These are phyloP conservation scores for Cephalotes varians DNA, from an alignment of 2,888 invertebrate genomes.

Conservation along the genomic window DNA sequence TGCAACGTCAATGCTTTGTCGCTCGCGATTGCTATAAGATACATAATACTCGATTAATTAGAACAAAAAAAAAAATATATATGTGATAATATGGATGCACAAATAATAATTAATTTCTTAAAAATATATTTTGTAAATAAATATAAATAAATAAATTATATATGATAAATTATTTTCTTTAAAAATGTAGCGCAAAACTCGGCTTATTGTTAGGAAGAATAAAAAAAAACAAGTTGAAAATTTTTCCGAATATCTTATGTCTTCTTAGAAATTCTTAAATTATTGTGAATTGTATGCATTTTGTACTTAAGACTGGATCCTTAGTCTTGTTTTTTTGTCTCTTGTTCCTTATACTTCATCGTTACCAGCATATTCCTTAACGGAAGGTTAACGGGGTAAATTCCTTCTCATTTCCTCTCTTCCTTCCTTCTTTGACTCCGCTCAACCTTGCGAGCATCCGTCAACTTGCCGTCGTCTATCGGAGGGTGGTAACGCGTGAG, in stretches of 20 bases:
- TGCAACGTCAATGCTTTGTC: not conserved
- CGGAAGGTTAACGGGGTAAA: constrained; percentile 48
- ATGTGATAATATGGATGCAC: not conserved
- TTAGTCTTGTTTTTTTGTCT: constrained; percentile 1
- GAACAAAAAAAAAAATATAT: not conserved
- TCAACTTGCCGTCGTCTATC: constrained; percentile 62
- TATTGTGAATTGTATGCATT: not conserved
- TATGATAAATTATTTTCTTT: too few species aligned
- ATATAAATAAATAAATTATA: not conserved
- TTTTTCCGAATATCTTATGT: not conserved
- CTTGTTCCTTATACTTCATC: constrained; percentile 3
- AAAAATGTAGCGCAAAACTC: not conserved
- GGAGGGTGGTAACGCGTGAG: constrained; percentile 60
- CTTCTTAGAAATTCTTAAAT: not conserved
- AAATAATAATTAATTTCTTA: not conserved
- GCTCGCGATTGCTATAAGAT: not conserved
- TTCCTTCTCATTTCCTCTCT: constrained; percentile 38
- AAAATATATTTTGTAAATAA: not conserved
- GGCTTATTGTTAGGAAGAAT: not conserved
- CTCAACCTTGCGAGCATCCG: constrained; percentile 40
- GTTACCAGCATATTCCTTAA: constrained; percentile 36
- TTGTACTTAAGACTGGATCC: not conserved
- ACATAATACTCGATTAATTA: not conserved
- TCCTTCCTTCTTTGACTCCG: constrained; percentile 32
- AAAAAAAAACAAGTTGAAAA: not conserved